A percentile compares a stretch with the other conserved stretches of the same genome.
These are phyloP conservation scores for Drosophila gunungcola DNA, from an alignment of 1,140 invertebrate species.

Conservation along the genomic window DNA sequence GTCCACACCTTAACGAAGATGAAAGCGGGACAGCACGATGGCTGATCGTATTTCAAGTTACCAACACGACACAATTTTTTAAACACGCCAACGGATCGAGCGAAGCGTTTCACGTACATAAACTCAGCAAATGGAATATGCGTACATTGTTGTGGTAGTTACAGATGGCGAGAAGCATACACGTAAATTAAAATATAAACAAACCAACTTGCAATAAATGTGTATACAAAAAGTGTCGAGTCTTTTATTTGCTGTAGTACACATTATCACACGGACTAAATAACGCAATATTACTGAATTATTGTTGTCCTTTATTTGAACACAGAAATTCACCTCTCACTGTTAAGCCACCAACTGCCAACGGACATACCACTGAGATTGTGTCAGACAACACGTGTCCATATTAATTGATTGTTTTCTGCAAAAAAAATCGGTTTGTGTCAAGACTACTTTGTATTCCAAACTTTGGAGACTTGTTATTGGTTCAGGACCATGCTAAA, in stretches of 20 bases:
- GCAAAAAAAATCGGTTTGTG: too few species aligned
- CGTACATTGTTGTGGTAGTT: conserved; percentile 82
- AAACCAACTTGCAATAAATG: conserved; percentile 82
- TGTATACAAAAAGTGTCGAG: conserved; percentile 62
- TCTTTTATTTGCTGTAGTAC: not conserved
- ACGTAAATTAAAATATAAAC: conserved; percentile 77
- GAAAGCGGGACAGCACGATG: not conserved
- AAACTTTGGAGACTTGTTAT: too few species aligned
- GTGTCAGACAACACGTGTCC: too few species aligned
- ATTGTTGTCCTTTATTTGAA: too few species aligned
- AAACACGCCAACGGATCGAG: conserved; percentile 43
- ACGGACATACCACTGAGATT: too few species aligned
- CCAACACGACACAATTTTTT: conserved; percentile 52
- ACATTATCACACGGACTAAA: not conserved
- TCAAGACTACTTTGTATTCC: too few species aligned
- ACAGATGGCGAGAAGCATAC: conserved; percentile 64
- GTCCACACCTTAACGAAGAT: conserved; percentile 33
- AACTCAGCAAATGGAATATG: conserved; percentile 61
- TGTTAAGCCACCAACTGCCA: too few species aligned
- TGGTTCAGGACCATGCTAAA: too few species aligned
- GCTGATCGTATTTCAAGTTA: conserved; percentile 56
- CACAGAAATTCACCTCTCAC: too few species aligned
- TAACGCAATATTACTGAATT: not conserved
- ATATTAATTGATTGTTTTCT: too few species aligned
- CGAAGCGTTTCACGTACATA: conserved; percentile 52